These are phyloP conservation scores for Cacoxenus indagator DNA, from an alignment of 2,888 invertebrate genomes.

Conservation along the genomic window DNA sequence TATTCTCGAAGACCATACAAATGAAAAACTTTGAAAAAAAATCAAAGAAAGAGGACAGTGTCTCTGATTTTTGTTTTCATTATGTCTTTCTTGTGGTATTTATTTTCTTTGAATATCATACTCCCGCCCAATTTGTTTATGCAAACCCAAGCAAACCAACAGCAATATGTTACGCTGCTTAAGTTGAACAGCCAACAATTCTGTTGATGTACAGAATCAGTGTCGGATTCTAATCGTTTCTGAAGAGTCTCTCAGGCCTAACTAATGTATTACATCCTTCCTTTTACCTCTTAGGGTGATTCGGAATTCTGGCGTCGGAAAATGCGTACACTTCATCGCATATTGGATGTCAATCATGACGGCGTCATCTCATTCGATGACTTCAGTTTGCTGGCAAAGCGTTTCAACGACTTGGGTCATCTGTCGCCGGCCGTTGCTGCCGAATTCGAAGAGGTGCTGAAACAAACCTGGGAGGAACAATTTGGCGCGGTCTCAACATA, in stretches of 20 bases:
- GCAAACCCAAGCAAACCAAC: too few species aligned
- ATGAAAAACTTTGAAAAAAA: too few species aligned
- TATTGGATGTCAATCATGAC: constrained; percentile 88
- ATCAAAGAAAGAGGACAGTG: too few species aligned
- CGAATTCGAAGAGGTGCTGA: constrained; percentile 80
- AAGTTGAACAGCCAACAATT: too few species aligned
- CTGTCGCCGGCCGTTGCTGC: constrained; percentile 76
- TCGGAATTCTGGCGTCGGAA: constrained; percentile 85
- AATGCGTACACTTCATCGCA: constrained; percentile 87
- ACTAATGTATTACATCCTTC: not conserved
- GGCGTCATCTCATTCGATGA: constrained; percentile 88
- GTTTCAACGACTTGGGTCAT: constrained; percentile 83
- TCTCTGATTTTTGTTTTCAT: too few species aligned
- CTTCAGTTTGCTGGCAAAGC: constrained; percentile 80
- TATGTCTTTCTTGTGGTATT: too few species aligned
- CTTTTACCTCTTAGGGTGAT: constrained; percentile 57
- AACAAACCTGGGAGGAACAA: constrained; percentile 86
- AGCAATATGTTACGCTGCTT: too few species aligned
- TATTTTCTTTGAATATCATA: too few species aligned
- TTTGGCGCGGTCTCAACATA: constrained; percentile 87
- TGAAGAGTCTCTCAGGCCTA: not conserved
- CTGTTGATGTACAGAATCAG: too few species aligned
- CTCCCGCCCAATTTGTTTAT: too few species aligned
- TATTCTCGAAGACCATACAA: too few species aligned
- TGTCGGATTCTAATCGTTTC: too few species aligned